A percentile compares a stretch with the other conserved stretches of the same genome.
Evolutionary conservation across 2,113 vertebrate genomes (phyloP).

Genomic region (Ceuthmochares aereus): DNA sequence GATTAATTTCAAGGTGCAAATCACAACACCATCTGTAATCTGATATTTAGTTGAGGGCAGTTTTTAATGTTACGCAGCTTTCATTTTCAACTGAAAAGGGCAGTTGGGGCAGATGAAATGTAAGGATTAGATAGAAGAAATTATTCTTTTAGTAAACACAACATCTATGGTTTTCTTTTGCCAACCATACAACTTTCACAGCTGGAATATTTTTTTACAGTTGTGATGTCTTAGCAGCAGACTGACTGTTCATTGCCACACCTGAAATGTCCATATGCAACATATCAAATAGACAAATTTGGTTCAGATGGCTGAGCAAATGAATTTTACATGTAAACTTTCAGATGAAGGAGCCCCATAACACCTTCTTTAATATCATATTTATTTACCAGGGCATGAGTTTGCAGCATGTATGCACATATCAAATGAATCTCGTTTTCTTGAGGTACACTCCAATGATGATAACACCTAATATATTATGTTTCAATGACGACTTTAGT

Average conservation of each 20-base stretch:
- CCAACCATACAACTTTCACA: neutral
- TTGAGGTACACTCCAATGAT: neutral
- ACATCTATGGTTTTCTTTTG: neutral
- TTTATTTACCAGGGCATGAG: neutral
- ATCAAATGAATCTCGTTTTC: neutral
- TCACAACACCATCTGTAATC: neutral
- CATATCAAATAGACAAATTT: neutral
- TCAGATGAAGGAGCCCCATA: neutral
- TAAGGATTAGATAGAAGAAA: neutral
- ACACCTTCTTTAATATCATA: neutral
- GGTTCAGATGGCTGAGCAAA: neutral
- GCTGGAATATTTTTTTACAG: neutral
- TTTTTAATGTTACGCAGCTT: neutral
- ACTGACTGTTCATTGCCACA: neutral
- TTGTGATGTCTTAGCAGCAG: rapidly evolving
- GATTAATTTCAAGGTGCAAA: neutral
- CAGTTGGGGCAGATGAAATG: neutral
- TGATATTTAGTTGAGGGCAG: neutral
- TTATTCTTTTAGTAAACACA: neutral
- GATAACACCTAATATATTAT: neutral
- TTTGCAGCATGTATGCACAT: neutral
- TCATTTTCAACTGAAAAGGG: neutral
- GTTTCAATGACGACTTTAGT: neutral
- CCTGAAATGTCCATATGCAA: neutral
- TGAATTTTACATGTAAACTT: neutral